Base-by-base conservation (phyloP, 2,888 invertebrate genomes). In the Melanargia galathea region DNA sequence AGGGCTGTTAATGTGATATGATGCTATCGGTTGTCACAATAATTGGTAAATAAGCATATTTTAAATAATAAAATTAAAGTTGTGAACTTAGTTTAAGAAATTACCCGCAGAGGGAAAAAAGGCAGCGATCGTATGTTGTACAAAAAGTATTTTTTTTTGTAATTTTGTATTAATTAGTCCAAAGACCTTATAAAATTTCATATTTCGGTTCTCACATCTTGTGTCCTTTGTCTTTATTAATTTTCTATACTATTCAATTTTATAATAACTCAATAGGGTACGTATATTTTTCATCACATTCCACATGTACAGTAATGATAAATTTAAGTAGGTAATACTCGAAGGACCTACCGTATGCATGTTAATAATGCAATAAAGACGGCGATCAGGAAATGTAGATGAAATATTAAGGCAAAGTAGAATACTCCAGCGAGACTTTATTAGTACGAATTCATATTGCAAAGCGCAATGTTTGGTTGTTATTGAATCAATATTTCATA, bases 1-100 rank as follows among this genome's bases (percentile, higher is more conserved):
- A 84, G 81, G 82, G 80, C 80, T 79, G 70, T 65, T 75, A 70
- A 75, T 84, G 86, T 87, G 85, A 84, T 86, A 83, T 75, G 76
- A 72, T 60, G 68, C 71, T 63, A 72, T 74, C 55, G 60, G 70
- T 67, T 74, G 82, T 86, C 85, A 84, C 86, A 84, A 81, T 67
- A 76, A 80, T 66, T 77, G 65, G 73, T 67, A 16, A 52, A 10
- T 18, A 11, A 18, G 3, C 13, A 7, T 24, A 40, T 40, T 24
- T 8, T 24, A n/a, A 16, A 24, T 56, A 45, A 16, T 24, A 55
- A 49, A 24, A 48, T 1, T n/a, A 30, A 16, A n/a, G 22, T 55
- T 55, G 35, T 55, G 26, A 43, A 24, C 38, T 16, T 55, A 55
- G 38, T 40, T 55, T 26, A 43, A 16, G 16, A 16, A 40, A 22